These are phyloP conservation scores for Drosophila paucipuncta DNA, from an alignment of 2,888 invertebrate genomes.

Conservation along the genomic window DNA sequence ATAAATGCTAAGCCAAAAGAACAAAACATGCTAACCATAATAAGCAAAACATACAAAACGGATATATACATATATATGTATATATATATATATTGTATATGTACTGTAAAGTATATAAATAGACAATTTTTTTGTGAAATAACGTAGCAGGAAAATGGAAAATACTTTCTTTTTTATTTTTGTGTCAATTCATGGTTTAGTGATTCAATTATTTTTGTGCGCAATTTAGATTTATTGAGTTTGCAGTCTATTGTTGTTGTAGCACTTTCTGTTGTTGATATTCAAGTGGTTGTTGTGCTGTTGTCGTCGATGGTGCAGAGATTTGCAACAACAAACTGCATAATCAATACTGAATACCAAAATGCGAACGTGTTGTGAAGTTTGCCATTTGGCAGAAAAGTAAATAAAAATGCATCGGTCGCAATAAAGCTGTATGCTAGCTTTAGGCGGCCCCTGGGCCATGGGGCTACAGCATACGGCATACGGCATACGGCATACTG, in stretches of 20 bases:
- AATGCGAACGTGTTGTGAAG: constrained; percentile 70
- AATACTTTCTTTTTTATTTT: constrained; percentile 35
- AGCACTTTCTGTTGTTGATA: constrained; percentile 16
- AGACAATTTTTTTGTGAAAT: constrained; percentile 44
- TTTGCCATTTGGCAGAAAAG: constrained; percentile 67
- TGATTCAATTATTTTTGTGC: constrained; percentile 81
- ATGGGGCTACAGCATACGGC: constrained; percentile 19
- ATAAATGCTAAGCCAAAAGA: constrained; percentile 48
- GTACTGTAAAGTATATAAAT: not conserved
- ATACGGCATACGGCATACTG: constrained; percentile 8
- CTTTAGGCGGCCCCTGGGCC: constrained; percentile 8
- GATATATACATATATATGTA: not conserved
- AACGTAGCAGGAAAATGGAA: constrained; percentile 45
- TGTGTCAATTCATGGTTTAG: constrained; percentile 64
- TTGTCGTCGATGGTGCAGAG: constrained; percentile 47
- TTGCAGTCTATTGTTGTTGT: constrained; percentile 46
- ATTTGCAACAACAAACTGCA: constrained; percentile 78
- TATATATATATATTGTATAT: constrained; percentile 10
- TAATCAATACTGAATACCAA: constrained; percentile 78
- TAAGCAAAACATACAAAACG: not conserved
- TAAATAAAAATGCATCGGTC: constrained; percentile 62
- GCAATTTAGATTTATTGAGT: constrained; percentile 80
- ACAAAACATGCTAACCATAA: constrained; percentile 4
- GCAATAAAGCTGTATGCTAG: constrained; percentile 21
- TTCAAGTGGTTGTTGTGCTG: constrained; percentile 23